Conservation (phyloP, 2,888 invertebrate species). For the Rugalucina vietnamica region DNA sequence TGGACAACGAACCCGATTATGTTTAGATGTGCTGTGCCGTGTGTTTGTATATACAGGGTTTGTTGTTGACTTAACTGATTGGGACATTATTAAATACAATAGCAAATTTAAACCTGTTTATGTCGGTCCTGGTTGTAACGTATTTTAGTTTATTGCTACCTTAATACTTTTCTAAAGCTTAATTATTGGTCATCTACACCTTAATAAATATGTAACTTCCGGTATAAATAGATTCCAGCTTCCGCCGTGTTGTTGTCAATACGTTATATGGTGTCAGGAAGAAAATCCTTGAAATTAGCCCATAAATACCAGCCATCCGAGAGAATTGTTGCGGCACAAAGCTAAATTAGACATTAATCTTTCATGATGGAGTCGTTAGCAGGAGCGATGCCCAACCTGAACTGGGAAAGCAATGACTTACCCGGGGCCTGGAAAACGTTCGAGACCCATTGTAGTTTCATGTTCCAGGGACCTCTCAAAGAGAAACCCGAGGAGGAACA, state of each 20-base stretch:
- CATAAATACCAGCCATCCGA: background rate
- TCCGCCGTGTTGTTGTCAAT: conserved; percentile 4
- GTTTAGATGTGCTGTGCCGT: no score
- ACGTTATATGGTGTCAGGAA: background rate
- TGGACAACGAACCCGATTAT: no score
- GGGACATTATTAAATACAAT: no score
- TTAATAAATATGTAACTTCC: no score
- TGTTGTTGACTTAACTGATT: no score
- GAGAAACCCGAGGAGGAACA: conserved; percentile 24
- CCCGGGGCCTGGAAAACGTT: conserved; percentile 41
- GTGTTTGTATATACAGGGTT: no score
- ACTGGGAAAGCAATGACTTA: background rate
- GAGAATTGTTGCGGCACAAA: background rate
- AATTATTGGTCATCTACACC: no score
- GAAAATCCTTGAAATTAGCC: background rate
- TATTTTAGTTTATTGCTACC: no score
- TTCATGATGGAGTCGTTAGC: background rate
- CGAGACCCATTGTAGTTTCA: background rate
- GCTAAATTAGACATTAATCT: background rate
- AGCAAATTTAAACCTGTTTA: no score
- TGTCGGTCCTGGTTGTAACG: no score
- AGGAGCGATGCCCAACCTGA: background rate
- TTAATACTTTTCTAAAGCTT: no score
- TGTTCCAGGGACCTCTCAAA: conserved; percentile 9
- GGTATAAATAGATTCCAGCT: background rate